Evolutionary conservation across 2,113 vertebrate species (phyloP).

Genomic region (Jaculus jaculus): DNA sequence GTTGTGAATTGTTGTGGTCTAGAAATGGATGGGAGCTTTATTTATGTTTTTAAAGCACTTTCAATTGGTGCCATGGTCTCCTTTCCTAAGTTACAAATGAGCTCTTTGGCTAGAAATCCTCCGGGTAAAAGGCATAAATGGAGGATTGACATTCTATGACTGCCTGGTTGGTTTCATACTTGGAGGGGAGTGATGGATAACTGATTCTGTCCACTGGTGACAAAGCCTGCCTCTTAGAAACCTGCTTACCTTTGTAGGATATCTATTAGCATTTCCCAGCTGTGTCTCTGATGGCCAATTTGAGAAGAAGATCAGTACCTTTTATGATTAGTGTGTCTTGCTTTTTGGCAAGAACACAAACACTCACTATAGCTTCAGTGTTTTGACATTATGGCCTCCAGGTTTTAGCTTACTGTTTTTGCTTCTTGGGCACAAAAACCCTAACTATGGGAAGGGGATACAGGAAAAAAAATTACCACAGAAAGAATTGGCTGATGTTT

Average conservation of each 20-base stretch:
- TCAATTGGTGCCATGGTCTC: constrained; percentile 53
- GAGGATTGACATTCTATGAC: constrained; percentile 17
- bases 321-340: constrained; percentile 46
- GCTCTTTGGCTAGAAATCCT: constrained; percentile 59
- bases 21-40: constrained; percentile 45
- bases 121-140: constrained; percentile 54
- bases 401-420: background rate
- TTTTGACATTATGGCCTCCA: background rate
- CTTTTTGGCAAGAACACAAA: constrained; percentile 42
- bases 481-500: background rate
- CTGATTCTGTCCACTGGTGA: background rate
- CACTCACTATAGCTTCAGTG: background rate
- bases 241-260: constrained; percentile 14
- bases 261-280: constrained; percentile 10
- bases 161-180: background rate
- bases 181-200: background rate
- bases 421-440: background rate
- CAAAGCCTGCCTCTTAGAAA: constrained; percentile 40
- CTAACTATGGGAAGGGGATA: background rate
- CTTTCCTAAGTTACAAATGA: constrained; percentile 71
- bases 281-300: background rate
- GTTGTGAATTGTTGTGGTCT: background rate
- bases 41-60: constrained; percentile 48
- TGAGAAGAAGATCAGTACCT: constrained; percentile 35
- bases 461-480: background rate